Conservation (phyloP, 1,140 invertebrate species). For the Drosophila watanabei region DNA sequence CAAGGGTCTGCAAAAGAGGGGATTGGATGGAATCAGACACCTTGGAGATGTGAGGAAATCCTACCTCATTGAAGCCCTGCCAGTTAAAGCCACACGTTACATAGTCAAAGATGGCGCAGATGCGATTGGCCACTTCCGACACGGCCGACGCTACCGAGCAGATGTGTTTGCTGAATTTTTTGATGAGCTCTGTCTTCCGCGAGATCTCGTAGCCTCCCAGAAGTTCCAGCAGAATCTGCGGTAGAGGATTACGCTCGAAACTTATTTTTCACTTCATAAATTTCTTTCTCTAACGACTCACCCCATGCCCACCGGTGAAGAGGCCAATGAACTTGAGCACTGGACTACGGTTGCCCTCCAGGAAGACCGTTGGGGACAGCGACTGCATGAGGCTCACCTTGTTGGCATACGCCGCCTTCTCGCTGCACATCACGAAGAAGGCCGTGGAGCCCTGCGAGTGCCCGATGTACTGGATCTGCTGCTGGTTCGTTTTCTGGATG, state of each 20-base stretch:
- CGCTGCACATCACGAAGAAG: conserved; percentile 88
- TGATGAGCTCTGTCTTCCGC: conserved; percentile 10
- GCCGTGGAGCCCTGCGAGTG: conserved; percentile 87
- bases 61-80: conserved; percentile 43
- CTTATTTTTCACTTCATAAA: not conserved
- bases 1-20: conserved; percentile 28
- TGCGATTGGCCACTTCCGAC: not conserved
- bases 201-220: conserved; percentile 42
- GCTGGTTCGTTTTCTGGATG: conserved; percentile 85
- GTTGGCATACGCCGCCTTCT: conserved; percentile 88
- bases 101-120: conserved; percentile 56
- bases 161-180: conserved; percentile 28
- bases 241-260: too few species aligned
- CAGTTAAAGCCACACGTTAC: conserved; percentile 53
- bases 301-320: conserved; percentile 31
- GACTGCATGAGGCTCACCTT: conserved; percentile 88
- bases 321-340: conserved; percentile 34
- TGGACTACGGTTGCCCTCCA: conserved; percentile 36
- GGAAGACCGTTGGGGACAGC: conserved; percentile 87
- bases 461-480: conserved; percentile 85
- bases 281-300: not conserved
- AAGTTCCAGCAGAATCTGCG: conserved; percentile 26
- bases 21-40: not conserved
- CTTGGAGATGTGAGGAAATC: not conserved
- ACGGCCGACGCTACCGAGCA: conserved; percentile 4